phyloP scores from a whole-genome alignment of 1,140 invertebrate genomes.

The Bombyx mandarina region DNA sequence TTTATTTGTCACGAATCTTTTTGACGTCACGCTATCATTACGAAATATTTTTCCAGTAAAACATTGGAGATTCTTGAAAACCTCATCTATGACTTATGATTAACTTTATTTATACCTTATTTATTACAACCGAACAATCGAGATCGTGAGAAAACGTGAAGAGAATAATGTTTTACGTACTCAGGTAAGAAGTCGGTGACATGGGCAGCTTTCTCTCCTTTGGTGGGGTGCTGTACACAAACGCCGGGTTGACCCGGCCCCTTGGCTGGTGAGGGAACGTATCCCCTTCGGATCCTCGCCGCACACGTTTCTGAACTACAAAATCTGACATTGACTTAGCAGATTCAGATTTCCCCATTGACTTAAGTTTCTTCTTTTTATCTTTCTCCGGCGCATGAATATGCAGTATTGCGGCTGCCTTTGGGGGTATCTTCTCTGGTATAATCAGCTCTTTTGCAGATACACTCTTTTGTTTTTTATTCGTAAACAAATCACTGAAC shows the following conservation, averaged over 20 bases:
- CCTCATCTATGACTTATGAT: too few species aligned
- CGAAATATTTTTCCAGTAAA: too few species aligned
- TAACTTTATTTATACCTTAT: too few species aligned
- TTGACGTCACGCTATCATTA: too few species aligned
- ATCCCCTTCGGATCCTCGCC: conserved; percentile 55
- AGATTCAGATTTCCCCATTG: conserved; percentile 47
- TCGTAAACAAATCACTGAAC: conserved; percentile 59
- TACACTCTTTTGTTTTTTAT: conserved; percentile 53
- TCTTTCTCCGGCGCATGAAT: conserved; percentile 62
- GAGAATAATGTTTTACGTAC: conserved; percentile 39
- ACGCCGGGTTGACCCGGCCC: conserved; percentile 56
- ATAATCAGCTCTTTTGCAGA: conserved; percentile 47
- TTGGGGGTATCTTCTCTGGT: conserved; percentile 71
- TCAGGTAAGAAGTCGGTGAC: conserved; percentile 50
- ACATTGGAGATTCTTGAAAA: too few species aligned
- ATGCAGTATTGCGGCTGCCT: conserved; percentile 72
- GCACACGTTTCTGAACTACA: conserved; percentile 28
- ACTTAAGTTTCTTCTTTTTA: conserved; percentile 49
- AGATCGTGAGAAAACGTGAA: conserved; percentile 3
- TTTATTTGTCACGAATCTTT: too few species aligned
- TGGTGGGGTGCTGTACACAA: conserved; percentile 63
- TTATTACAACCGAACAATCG: background rate
- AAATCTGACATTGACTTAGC: conserved; percentile 42
- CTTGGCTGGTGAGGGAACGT: conserved; percentile 32
- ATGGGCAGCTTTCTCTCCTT: conserved; percentile 54